These are phyloP conservation scores for Chelidonichthys spinosus DNA, from an alignment of 2,797 vertebrate species.

Conservation along the genomic window DNA sequence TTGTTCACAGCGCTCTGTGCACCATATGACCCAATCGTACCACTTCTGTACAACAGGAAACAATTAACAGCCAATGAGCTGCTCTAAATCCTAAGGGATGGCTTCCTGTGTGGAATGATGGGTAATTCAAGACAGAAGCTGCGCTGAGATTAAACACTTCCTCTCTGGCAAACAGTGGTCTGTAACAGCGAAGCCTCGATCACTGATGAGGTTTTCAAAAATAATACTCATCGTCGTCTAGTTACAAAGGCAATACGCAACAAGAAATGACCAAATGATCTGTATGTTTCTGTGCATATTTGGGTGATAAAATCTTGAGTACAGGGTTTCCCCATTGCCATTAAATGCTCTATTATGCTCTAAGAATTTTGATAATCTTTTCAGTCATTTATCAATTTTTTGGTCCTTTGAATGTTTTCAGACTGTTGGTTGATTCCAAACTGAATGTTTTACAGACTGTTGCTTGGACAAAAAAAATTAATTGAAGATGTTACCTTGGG, in stretches of 20 bases:
- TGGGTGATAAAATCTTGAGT: not conserved
- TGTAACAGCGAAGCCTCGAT: conserved; percentile 35
- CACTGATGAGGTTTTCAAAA: conserved; percentile 53
- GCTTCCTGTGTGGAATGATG: conserved; percentile 82
- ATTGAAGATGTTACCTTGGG: not conserved
- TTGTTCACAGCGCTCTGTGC: conserved; percentile 55
- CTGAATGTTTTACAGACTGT: not conserved
- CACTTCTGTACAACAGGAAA: conserved; percentile 80
- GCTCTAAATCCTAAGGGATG: conserved; percentile 79
- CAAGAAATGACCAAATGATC: conserved; percentile 6
- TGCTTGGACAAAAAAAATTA: not conserved
- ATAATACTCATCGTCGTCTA: conserved; percentile 26
- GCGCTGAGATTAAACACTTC: conserved; percentile 77
- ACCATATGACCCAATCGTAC: conserved; percentile 72
- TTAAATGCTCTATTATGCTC: not conserved
- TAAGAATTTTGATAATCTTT: not conserved
- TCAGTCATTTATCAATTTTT: not conserved
- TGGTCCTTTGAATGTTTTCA: too few species aligned
- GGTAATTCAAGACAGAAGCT: conserved; percentile 82
- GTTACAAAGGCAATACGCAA: conserved; percentile 14
- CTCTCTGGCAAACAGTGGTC: conserved; percentile 67
- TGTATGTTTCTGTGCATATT: not conserved
- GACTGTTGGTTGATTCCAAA: too few species aligned
- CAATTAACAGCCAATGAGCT: conserved; percentile 82
- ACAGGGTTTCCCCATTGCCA: not conserved